Base-by-base conservation (phyloP, 2,888 invertebrate genomes). In the Eupithecia pulchellata region DNA sequence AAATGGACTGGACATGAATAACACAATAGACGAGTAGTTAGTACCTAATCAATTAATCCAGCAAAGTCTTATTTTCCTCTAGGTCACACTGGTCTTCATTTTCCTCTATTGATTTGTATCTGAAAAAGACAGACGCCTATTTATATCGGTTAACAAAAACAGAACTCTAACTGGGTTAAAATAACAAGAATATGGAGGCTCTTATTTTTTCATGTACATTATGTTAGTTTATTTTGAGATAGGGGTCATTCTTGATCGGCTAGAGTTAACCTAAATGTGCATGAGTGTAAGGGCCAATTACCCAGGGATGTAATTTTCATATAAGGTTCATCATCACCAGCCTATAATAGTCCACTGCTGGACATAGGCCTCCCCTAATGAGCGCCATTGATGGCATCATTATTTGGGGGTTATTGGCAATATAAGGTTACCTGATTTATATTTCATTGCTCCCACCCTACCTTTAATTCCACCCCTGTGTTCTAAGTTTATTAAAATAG, bases 111-210 rank as follows among this genome's bases (percentile, higher is more conserved):
- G 27, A 25, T 20, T 57, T 42, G 55, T 57, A 39, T 17, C 72
- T 55, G 64, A 42, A 55, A 72, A 66, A 61, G 63, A 67, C 64
- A 67, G 60, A 32, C n/a, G 29, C 39, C 64, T 68, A 68, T 68
- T 61, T 68, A 47, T 64, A 68, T 65, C 68, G 13, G 65, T 27
- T 27, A 42, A 64, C 67, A 55, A 4, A 68, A 68, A 72, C 52
- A 68, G 52, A 64, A 58, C 29, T 47, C 67, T 71, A 34, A 58
- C 64, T 64, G 47, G 57, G 60, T 14, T 47, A 60, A 52, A 71
- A 32, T 58, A 52, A 30, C 47, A 29, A 3, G 0, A 32, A 57
- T 64, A 58, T 47, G 39, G 36, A 27, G 32, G 32, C 34, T 8
- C 29, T 42, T 60, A 63, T 63, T 66, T 70, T 61, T 20, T 29